Conservation (phyloP, 2,113 vertebrate species). For the Odontophorus gujanensis region DNA sequence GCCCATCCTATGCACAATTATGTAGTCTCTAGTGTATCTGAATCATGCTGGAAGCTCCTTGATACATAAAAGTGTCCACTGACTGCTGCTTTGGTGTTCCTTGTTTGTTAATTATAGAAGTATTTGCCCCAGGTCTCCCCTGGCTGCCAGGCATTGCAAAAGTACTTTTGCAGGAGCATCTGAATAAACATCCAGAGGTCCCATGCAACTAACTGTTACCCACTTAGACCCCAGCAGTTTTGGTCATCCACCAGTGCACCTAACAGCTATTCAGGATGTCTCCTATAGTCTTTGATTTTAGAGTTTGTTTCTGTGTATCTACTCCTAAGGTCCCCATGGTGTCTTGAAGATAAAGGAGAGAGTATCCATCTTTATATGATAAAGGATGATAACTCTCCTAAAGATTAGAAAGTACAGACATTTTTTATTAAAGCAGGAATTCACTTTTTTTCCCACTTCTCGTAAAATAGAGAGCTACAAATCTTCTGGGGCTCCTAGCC, state of each 20-base stretch:
- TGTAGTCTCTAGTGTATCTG: neutral
- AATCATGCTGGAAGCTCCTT: neutral
- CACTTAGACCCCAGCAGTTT: neutral
- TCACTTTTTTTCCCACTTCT: neutral
- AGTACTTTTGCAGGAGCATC: neutral
- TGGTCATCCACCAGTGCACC: neutral
- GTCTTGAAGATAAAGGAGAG: neutral
- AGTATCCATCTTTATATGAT: neutral
- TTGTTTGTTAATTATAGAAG: constrained; percentile 3
- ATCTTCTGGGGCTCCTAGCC: neutral
- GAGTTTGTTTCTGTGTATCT: neutral
- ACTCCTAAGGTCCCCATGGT: neutral
- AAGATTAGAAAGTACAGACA: neutral
- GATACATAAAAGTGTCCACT: neutral
- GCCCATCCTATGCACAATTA: neutral
- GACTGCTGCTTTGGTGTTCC: constrained; percentile 3
- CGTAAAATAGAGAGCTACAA: neutral
- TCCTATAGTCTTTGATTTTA: neutral
- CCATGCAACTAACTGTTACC: neutral
- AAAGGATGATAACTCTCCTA: neutral
- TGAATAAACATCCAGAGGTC: neutral
- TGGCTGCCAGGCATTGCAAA: neutral
- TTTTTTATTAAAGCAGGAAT: constrained; percentile 18
- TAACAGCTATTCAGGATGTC: neutral
- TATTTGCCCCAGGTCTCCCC: neutral